phyloP scores from a whole-genome alignment of 1,140 invertebrate genomes.

The Cecropterus lyciades region DNA sequence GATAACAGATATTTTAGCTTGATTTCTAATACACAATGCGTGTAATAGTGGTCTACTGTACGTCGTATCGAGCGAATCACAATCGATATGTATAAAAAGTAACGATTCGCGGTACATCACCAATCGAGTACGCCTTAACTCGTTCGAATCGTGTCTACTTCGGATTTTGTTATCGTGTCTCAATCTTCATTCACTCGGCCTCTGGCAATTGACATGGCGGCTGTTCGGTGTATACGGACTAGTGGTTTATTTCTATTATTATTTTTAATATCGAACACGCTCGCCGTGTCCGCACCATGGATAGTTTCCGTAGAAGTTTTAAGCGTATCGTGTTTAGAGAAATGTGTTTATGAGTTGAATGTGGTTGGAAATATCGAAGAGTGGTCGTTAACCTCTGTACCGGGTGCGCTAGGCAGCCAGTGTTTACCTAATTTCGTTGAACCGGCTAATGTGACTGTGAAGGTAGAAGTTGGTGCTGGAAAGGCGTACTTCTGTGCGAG shows the following conservation, averaged over 20 bases:
- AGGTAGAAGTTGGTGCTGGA: conserved; percentile 41
- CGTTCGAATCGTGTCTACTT: background rate
- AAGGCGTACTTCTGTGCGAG: conserved; percentile 66
- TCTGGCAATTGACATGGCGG: conserved; percentile 52
- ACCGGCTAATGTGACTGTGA: conserved; percentile 38
- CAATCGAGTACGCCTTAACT: conserved; percentile 11
- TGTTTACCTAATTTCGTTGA: conserved; percentile 39
- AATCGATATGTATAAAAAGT: conserved; percentile 22
- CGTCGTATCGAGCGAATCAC: conserved; percentile 6
- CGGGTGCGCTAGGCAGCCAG: conserved; percentile 41
- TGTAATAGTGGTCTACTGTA: background rate
- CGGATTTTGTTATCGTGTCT: too few species aligned
- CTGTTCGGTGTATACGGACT: conserved; percentile 61
- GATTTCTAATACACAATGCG: background rate
- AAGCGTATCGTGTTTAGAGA: conserved; percentile 49
- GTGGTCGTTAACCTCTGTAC: conserved; percentile 65
- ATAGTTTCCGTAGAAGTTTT: conserved; percentile 60
- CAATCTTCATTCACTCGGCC: conserved; percentile 41
- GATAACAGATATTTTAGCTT: background rate
- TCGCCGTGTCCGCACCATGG: conserved; percentile 60
- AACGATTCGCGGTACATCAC: conserved; percentile 8
- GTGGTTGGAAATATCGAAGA: conserved; percentile 56
- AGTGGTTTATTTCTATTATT: conserved; percentile 70
- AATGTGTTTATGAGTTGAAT: conserved; percentile 66
- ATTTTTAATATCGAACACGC: conserved; percentile 62